Conservation (phyloP, 2,113 vertebrate genomes). For the Gavia stellata region DNA sequence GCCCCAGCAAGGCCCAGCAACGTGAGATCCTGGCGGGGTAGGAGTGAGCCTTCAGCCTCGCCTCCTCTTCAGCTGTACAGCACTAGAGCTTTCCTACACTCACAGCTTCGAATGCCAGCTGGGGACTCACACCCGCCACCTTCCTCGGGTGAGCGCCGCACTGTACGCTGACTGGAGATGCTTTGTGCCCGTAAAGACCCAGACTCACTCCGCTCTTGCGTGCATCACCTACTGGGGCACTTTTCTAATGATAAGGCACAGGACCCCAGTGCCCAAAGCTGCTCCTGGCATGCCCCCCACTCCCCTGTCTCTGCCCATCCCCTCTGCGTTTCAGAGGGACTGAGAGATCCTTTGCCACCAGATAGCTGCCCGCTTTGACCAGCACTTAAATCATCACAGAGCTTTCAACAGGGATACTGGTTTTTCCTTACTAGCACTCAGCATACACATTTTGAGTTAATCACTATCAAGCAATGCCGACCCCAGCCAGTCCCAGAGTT, state of each 20-base stretch:
- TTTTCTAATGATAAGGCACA: background rate
- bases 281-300: no score
- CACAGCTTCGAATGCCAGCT: background rate
- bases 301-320: background rate
- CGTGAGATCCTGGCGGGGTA: background rate
- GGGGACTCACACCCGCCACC: background rate
- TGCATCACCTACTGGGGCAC: background rate
- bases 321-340: background rate
- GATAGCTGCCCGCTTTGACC: background rate
- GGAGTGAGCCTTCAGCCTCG: background rate
- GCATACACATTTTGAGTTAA: background rate
- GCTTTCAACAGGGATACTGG: background rate
- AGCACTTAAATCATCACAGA: background rate
- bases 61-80: background rate
- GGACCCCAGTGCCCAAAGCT: background rate
- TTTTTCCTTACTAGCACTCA: background rate
- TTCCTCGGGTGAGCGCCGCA: background rate
- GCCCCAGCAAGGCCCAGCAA: background rate
- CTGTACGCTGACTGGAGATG: rapidly evolving
- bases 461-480: background rate
- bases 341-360: background rate
- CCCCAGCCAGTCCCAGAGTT: background rate
- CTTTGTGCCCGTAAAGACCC: background rate
- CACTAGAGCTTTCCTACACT: background rate
- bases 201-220: rapidly evolving